These are phyloP conservation scores for Hippopotamus amphibius DNA, from an alignment of 2,113 vertebrate genomes.

Conservation along the genomic window DNA sequence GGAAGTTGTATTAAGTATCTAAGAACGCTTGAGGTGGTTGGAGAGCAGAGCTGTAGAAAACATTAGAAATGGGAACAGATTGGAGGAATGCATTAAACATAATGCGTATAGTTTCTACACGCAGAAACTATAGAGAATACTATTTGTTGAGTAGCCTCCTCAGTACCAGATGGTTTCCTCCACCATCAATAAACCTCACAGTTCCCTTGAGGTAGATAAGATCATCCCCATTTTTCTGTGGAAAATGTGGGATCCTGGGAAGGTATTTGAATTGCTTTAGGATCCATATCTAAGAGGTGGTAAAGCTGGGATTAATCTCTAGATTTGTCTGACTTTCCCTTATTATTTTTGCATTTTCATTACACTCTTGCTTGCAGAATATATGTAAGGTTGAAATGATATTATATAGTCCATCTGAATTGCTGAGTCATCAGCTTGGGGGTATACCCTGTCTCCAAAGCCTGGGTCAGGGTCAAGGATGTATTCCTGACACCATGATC, in stretches of 20 bases:
- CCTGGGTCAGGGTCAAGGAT: background rate
- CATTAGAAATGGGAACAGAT: background rate
- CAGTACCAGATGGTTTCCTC: background rate
- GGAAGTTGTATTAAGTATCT: background rate
- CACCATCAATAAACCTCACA: background rate
- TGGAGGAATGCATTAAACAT: background rate
- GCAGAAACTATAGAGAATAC: background rate
- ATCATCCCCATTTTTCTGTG: background rate
- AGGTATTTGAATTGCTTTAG: background rate
- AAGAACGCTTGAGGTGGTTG: background rate
- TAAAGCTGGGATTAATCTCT: background rate
- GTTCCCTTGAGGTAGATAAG: background rate
- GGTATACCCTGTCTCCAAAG: slow-evolving; percentile 22
- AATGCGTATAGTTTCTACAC: background rate
- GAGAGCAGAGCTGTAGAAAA: background rate
- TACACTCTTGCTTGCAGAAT: background rate
- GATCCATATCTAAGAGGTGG: background rate
- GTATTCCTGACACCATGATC: slow-evolving; percentile 9
- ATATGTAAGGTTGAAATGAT: background rate
- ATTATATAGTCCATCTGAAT: background rate
- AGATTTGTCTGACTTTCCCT: slow-evolving; percentile 14
- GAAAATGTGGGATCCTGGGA: background rate
- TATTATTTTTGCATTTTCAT: background rate
- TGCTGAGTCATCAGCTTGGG: background rate
- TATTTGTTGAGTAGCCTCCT: background rate